Evolutionary conservation across 2,113 vertebrate species (phyloP).

Genomic region (Zosterops borbonicus): DNA sequence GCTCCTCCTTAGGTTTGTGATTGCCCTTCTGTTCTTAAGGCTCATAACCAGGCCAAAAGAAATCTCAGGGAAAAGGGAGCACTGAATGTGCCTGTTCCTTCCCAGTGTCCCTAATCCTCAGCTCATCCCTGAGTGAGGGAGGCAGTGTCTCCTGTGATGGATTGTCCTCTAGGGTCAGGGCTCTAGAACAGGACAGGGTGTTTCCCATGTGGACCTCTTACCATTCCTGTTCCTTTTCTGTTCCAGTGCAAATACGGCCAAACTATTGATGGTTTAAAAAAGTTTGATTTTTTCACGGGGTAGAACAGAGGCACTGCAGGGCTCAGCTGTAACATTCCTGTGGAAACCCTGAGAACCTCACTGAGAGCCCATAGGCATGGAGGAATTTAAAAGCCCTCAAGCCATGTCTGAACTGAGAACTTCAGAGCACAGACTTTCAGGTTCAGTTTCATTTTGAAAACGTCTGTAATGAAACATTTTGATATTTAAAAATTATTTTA

Average conservation of each 20-base stretch:
- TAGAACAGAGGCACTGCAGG: not conserved
- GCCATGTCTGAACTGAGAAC: conserved; percentile 60
- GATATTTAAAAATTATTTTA: conserved; percentile 65
- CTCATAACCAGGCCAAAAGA: not conserved
- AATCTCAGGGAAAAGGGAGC: not conserved
- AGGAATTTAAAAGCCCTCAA: conserved; percentile 58
- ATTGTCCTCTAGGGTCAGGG: not conserved
- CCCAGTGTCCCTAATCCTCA: not conserved
- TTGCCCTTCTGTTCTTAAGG: not conserved
- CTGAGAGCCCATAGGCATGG: conserved; percentile 46
- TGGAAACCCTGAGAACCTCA: conserved; percentile 63
- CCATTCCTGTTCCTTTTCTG: not conserved
- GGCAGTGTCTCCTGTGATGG: not conserved
- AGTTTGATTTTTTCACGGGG: not conserved
- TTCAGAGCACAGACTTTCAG: conserved; percentile 68
- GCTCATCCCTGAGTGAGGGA: not conserved
- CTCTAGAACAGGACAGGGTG: not conserved
- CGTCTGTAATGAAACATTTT: conserved; percentile 59
- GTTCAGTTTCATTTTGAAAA: conserved; percentile 66
- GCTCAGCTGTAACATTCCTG: not conserved
- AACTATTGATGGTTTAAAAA: not conserved
- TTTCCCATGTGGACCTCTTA: not conserved
- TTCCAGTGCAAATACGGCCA: not conserved
- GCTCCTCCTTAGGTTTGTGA: not conserved
- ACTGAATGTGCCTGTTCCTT: not conserved